Conservation (phyloP, 2,888 invertebrate species). For the Platycnemis pennipes region DNA sequence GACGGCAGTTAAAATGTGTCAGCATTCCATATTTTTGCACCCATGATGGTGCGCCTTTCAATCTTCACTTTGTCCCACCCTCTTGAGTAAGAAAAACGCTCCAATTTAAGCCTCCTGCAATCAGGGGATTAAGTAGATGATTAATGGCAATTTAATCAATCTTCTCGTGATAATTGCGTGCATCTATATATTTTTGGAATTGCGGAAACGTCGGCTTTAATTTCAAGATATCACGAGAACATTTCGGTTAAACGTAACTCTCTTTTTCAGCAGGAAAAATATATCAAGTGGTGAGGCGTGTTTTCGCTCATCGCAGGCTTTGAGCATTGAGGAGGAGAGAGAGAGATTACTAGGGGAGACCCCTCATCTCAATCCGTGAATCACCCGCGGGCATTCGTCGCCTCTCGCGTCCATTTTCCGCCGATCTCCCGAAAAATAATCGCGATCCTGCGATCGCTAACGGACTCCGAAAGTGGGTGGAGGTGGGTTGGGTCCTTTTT, state of each 20-base stretch:
- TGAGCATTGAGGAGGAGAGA: not conserved
- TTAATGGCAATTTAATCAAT: too few species aligned
- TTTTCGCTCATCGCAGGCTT: not conserved
- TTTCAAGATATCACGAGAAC: too few species aligned
- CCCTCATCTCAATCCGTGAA: not conserved
- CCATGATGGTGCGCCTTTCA: too few species aligned
- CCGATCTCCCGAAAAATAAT: conserved; percentile 26
- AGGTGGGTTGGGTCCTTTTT: not conserved
- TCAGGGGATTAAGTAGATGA: too few species aligned
- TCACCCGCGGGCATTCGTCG: conserved; percentile 4
- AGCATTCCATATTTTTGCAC: too few species aligned
- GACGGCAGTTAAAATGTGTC: too few species aligned
- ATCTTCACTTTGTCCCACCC: too few species aligned
- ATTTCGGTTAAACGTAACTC: not conserved
- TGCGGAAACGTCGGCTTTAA: too few species aligned
- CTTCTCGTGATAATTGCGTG: too few species aligned
- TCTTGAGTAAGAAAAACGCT: too few species aligned
- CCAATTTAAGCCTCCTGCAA: too few species aligned
- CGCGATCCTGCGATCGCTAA: conserved; percentile 21
- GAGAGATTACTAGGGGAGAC: not conserved
- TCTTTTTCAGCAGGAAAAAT: not conserved
- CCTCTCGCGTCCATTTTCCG: not conserved
- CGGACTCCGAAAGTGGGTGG: conserved; percentile 3
- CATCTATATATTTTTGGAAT: too few species aligned
- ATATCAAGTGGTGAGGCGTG: not conserved